A percentile compares a stretch with the other conserved stretches of the same genome.
Conservation (phyloP, 2,113 vertebrate genomes). For the Petroica traversi region DNA sequence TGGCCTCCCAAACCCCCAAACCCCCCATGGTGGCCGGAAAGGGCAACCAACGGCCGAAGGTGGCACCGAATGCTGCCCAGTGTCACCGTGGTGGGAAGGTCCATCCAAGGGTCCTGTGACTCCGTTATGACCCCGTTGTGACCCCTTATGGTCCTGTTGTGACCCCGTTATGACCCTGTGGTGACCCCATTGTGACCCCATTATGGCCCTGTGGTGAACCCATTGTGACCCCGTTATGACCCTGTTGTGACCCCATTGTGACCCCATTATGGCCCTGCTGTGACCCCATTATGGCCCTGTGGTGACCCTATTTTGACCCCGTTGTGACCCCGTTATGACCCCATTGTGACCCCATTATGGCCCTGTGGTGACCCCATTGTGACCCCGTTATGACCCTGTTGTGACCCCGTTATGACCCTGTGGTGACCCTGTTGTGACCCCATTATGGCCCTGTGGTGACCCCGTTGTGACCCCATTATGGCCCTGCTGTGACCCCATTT, state of each 20-base stretch:
- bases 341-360: neutral
- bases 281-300: no score
- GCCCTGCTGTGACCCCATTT: neutral
- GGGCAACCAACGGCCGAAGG: accelerated
- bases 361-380: accelerated
- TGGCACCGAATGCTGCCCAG: accelerated
- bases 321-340: neutral
- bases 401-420: neutral
- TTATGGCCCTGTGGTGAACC: no score
- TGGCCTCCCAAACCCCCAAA: neutral
- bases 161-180: neutral
- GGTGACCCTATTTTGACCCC: no score
- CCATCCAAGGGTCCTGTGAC: neutral
- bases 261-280: neutral
- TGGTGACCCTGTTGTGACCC: neutral
- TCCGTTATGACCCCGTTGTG: neutral
- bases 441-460: no score
- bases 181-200: neutral
- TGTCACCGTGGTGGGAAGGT: accelerated
- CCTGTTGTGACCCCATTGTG: neutral
- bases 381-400: neutral
- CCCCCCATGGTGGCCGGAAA: accelerated
- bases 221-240: neutral
- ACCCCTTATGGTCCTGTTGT: neutral
- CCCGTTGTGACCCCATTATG: neutral